Conservation (phyloP, 2,797 vertebrate species). For the Pangasius krempfi region DNA sequence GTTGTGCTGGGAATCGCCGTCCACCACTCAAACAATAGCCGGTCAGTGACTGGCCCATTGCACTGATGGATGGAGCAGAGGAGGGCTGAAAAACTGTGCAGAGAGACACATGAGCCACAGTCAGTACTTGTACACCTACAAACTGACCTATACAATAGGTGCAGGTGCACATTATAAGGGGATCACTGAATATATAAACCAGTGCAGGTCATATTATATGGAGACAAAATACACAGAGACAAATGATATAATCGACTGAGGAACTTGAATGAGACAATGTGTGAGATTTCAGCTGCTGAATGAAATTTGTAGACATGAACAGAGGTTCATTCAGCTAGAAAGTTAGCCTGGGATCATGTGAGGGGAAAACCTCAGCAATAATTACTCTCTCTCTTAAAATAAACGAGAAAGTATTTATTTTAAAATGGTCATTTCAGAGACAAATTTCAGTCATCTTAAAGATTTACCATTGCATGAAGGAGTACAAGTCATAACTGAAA, state of each 20-base stretch:
- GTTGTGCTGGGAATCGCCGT: neutral
- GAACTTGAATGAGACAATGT: neutral
- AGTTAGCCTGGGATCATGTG: constrained; percentile 22
- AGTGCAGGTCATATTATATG: neutral
- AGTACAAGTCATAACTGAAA: neutral
- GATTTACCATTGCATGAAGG: neutral
- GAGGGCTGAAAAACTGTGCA: neutral
- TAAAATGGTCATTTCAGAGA: neutral
- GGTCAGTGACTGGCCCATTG: neutral
- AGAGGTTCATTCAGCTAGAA: constrained; percentile 29
- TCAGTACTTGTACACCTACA: neutral
- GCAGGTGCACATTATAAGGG: neutral
- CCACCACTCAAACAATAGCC: neutral
- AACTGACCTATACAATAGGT: neutral
- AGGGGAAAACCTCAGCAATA: neutral
- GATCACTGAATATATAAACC: neutral
- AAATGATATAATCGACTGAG: neutral
- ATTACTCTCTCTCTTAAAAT: neutral
- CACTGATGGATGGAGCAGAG: neutral
- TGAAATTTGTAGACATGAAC: neutral
- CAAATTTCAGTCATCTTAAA: neutral
- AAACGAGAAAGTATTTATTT: neutral
- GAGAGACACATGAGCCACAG: neutral
- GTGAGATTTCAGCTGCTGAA: neutral
- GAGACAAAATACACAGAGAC: neutral